phyloP scores from a whole-genome alignment of 2,888 invertebrate genomes.

The Acrocyrtus sp. region DNA sequence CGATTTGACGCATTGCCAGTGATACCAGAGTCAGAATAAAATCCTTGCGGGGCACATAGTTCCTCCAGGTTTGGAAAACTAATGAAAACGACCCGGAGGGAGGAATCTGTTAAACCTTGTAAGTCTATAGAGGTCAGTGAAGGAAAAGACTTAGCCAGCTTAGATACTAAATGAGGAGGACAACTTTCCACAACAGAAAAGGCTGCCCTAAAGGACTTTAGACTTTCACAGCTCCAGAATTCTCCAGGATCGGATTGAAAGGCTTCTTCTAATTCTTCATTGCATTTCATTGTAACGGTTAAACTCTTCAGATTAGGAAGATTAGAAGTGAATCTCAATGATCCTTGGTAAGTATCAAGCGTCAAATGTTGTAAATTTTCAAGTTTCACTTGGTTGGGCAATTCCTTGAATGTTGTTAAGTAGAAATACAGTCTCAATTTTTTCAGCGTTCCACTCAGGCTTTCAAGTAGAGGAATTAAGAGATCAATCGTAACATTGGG shows the following conservation, averaged over 20 bases:
- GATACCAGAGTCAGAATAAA: constrained; percentile 48
- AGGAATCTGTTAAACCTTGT: constrained; percentile 48
- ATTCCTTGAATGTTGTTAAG: constrained; percentile 53
- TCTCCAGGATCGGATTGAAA: constrained; percentile 49
- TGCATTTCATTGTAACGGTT: constrained; percentile 50
- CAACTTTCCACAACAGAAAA: constrained; percentile 51
- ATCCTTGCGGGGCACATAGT: constrained; percentile 42
- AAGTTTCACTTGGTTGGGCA: constrained; percentile 45
- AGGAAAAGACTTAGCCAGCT: constrained; percentile 47
- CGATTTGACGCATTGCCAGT: constrained; percentile 47
- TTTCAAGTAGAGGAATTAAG: constrained; percentile 50
- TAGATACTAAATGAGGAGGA: constrained; percentile 42
- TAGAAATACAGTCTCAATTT: constrained; percentile 57
- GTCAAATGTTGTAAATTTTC: constrained; percentile 51
- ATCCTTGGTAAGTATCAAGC: constrained; percentile 56
- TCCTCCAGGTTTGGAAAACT: constrained; percentile 53
- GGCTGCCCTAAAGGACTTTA: constrained; percentile 42
- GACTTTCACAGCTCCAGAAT: constrained; percentile 46
- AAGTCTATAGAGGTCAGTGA: constrained; percentile 31
- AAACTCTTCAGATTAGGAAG: constrained; percentile 46
- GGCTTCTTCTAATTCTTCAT: constrained; percentile 53
- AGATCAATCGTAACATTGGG: constrained; percentile 56
- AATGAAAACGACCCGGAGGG: constrained; percentile 34
- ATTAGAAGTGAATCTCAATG: constrained; percentile 47
- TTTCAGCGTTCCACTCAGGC: constrained; percentile 49